phyloP scores from a whole-genome alignment of 2,888 invertebrate species.

The Hofmannophila pseudospretella region DNA sequence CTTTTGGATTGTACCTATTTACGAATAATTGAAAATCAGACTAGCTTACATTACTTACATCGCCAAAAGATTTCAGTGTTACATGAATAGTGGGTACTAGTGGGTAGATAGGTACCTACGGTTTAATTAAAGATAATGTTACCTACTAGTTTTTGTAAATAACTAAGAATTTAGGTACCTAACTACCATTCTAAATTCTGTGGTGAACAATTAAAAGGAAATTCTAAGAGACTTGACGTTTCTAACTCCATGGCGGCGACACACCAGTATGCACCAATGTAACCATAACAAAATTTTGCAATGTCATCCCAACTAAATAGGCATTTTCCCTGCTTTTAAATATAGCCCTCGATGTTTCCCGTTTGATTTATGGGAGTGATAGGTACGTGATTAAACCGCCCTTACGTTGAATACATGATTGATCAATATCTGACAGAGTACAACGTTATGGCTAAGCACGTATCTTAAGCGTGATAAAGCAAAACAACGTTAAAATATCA shows the following conservation, averaged over 20 bases:
- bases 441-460: constrained; percentile 6
- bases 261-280: constrained; percentile 10
- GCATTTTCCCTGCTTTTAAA: constrained; percentile 27
- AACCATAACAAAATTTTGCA: constrained; percentile 22
- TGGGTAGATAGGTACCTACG: too few relatives aligned
- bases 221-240: too few relatives aligned
- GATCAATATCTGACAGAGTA: constrained; percentile 13
- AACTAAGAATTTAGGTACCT: too few relatives aligned
- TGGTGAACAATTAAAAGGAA: too few relatives aligned
- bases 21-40: too few relatives aligned
- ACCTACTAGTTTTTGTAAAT: too few relatives aligned
- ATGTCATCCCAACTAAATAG: constrained; percentile 32
- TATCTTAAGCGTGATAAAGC: constrained; percentile 11
- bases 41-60: too few relatives aligned
- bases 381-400: constrained; percentile 29
- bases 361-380: constrained; percentile 36
- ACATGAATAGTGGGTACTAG: too few relatives aligned
- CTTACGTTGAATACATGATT: constrained; percentile 17
- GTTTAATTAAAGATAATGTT: too few relatives aligned
- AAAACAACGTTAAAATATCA: constrained; percentile 11
- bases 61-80: too few relatives aligned
- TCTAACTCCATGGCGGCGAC: background rate
- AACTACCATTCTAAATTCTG: too few relatives aligned
- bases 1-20: too few relatives aligned
- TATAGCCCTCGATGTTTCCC: constrained; percentile 24